Base-by-base conservation (phyloP, 2,113 vertebrate genomes). In the Opisthocomus hoazin region DNA sequence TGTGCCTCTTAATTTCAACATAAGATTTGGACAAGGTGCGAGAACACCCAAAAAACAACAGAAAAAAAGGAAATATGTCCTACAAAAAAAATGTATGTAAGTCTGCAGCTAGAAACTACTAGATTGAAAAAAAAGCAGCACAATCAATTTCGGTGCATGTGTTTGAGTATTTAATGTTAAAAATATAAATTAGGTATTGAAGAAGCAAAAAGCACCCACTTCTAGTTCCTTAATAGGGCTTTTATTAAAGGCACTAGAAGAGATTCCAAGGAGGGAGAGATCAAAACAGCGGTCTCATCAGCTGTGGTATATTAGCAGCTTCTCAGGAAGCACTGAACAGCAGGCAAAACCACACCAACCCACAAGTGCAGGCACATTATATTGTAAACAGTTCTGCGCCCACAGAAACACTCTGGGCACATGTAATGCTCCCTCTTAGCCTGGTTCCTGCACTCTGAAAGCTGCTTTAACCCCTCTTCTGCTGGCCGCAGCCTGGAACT, bases 231-330 rank as follows among this genome's bases (percentile, higher is more conserved):
- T 93, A 91, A 78, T 7, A 83, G 80, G 68, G 69, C 77, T 91
- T 96, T 96, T 94, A 89, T 95, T 61, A 79, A 91, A 91, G 89
- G 50, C 70, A 75, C 64, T 68, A 76, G 86, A 95, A 94, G 88
- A 86, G 69, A 66, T 93, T 81, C 82, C 19, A 20, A 63, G 76
- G 48, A 81, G 76, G 56, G 69, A 78, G 88, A 90, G 83, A 94
- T 92, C 54, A 96, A 89, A 96, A 58, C 85, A 84, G 79, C 1
- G 1, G 78, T 84, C 79, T 92, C 83, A 41, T 90, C 90, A 87
- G 76, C 79, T 51, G 9, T 2, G 24, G 43, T 54, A 0, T 53
- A 23, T 84, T 78, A 93, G 63, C 84, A 93, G 90, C 85, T 89
- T 81, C 83, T 84, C 75, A 51, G 79, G 94, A 74, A 95, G 90